These are phyloP conservation scores for Psylliodes chrysocephalus DNA, from an alignment of 2,888 invertebrate genomes.

Conservation along the genomic window DNA sequence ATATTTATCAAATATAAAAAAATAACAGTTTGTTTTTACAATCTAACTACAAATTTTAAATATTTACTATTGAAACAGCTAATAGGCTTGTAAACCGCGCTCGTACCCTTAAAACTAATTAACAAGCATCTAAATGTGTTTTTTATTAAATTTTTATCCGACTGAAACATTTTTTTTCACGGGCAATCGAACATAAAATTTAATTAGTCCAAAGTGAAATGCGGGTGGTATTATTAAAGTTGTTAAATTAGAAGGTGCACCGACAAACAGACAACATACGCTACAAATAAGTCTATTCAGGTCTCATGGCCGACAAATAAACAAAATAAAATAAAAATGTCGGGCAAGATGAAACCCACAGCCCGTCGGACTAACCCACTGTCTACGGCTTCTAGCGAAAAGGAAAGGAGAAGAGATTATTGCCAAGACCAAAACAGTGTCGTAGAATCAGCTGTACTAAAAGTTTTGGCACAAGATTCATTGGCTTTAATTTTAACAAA, in stretches of 20 bases:
- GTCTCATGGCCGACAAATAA: conserved; percentile 18
- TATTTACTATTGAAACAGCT: no score
- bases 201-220: conserved; percentile 6
- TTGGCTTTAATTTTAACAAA: no score
- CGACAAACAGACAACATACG: conserved; percentile 18
- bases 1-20: no score
- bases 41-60: no score
- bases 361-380: conserved; percentile 22
- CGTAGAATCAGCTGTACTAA: background rate
- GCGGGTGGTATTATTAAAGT: conserved; percentile 22
- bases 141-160: background rate
- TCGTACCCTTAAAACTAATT: no score
- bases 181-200: background rate
- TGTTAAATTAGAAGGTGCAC: conserved; percentile 33
- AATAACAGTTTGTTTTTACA: no score
- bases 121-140: no score
- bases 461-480: no score
- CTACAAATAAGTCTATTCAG: conserved; percentile 35
- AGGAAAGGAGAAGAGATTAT: conserved; percentile 23
- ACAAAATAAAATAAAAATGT: conserved; percentile 12
- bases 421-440: conserved; percentile 15
- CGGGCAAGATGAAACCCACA: conserved; percentile 6
- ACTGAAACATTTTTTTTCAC: background rate
- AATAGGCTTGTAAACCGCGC: no score
- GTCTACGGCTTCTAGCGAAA: conserved; percentile 26